Conservation (phyloP, 2,113 vertebrate genomes). For the Parotia lawesii region DNA sequence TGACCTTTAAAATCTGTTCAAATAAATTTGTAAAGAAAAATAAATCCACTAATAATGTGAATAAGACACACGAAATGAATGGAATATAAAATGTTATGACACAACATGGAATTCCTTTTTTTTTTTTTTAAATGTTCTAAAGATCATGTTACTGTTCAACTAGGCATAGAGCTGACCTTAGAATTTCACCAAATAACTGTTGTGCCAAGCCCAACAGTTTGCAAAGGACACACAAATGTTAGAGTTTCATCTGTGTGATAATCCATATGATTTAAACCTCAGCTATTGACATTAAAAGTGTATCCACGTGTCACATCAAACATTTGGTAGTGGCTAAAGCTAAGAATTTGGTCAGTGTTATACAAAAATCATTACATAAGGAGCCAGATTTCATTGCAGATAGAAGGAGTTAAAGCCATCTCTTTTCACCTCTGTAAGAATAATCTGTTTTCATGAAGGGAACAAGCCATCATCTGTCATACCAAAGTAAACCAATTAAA, state of each 20-base stretch:
- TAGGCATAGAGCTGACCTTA: not conserved
- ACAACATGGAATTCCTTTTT: not conserved
- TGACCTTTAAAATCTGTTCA: not conserved
- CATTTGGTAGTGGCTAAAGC: not conserved
- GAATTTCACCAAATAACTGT: not conserved
- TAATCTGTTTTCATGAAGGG: not conserved
- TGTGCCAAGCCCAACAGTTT: not conserved
- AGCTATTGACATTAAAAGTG: not conserved
- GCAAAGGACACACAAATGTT: not conserved
- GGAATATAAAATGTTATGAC: not conserved
- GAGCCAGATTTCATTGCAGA: not conserved
- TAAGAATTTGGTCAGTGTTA: not conserved
- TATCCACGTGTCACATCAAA: not conserved
- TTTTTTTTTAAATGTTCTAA: not conserved
- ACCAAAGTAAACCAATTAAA: not conserved
- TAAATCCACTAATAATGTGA: not conserved
- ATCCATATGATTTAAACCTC: not conserved
- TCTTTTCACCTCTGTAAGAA: not conserved
- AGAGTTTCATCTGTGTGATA: not conserved
- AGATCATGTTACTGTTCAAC: not conserved
- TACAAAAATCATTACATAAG: not conserved
- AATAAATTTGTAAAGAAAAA: not conserved
- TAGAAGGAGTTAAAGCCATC: not conserved
- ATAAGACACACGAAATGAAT: not conserved
- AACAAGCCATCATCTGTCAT: not conserved